phyloP scores from a whole-genome alignment of 2,113 vertebrate genomes.

The Daboia siamensis region DNA sequence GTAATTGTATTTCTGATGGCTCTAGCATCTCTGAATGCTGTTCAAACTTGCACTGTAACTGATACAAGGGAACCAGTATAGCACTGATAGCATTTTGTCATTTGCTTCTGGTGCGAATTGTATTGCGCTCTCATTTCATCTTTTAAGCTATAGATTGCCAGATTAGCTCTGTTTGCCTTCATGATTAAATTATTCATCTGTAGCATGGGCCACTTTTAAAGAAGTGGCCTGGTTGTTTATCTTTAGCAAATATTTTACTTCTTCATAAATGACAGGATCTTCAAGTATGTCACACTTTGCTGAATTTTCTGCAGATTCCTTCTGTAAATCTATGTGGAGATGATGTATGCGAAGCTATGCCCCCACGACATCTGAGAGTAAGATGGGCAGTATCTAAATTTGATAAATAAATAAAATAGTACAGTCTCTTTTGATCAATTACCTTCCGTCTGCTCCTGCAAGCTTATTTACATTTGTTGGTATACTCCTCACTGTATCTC shows the following conservation, averaged over 20 bases:
- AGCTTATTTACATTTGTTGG: not conserved
- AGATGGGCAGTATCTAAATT: not conserved
- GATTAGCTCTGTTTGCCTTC: not conserved
- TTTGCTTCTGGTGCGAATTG: not conserved
- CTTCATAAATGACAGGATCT: not conserved
- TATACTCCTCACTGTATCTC: not conserved
- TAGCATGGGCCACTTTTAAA: not conserved
- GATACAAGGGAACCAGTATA: not conserved
- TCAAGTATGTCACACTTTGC: not conserved
- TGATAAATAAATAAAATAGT: not conserved
- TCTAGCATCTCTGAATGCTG: not conserved
- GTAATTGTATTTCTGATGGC: not conserved
- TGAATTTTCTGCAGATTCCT: not conserved
- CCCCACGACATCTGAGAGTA: not conserved
- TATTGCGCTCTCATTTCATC: not conserved
- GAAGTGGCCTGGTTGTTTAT: not conserved
- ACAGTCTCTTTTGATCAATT: not conserved
- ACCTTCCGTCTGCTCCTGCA: not conserved
- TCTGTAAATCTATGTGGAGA: not conserved
- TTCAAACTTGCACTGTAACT: not conserved
- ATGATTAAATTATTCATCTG: not conserved
- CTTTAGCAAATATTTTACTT: not conserved
- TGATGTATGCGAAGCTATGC: not conserved
- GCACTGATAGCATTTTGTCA: not conserved
- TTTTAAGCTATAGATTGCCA: not conserved